A percentile compares a stretch with the other conserved stretches of the same genome.
phyloP scores from a whole-genome alignment of 2,797 vertebrate genomes.

The Sebastes matsubarae region DNA sequence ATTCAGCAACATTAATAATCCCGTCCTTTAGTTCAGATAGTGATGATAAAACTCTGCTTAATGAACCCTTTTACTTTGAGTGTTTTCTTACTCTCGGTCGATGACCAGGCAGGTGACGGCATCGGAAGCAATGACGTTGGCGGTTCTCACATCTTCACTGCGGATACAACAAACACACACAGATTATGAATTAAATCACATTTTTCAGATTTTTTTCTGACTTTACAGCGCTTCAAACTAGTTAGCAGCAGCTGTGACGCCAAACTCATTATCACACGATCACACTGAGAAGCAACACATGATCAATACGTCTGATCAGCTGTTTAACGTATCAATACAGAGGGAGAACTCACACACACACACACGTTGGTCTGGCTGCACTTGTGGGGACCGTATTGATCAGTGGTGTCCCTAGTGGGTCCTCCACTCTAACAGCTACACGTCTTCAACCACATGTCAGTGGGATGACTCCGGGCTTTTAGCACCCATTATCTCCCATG shows the following conservation, averaged over 20 bases:
- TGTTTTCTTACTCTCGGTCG: conserved; percentile 93
- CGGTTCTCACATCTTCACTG: conserved; percentile 95
- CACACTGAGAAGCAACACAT: too few relatives aligned
- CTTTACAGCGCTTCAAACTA: too few relatives aligned
- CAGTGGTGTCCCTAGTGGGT: not conserved
- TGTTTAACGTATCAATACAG: too few relatives aligned
- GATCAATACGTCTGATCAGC: too few relatives aligned
- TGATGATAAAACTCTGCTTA: too few relatives aligned
- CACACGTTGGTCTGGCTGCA: not conserved
- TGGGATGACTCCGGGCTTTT: not conserved
- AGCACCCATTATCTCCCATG: not conserved
- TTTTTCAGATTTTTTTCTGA: too few relatives aligned
- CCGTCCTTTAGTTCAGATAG: too few relatives aligned
- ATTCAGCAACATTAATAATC: too few relatives aligned
- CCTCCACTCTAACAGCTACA: not conserved
- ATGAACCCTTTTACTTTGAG: not conserved
- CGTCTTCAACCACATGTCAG: not conserved
- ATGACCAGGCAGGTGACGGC: conserved; percentile 95
- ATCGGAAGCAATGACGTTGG: conserved; percentile 92
- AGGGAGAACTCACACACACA: not conserved
- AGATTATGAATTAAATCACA: too few relatives aligned
- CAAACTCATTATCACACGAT: too few relatives aligned
- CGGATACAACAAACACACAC: conserved; percentile 43
- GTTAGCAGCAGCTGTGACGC: too few relatives aligned
- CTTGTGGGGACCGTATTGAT: not conserved